Evolutionary conservation across 2,888 invertebrate species (phyloP), one percentile per base, ranked within the genome.

Genomic region (Oscheius onirici): DNA sequence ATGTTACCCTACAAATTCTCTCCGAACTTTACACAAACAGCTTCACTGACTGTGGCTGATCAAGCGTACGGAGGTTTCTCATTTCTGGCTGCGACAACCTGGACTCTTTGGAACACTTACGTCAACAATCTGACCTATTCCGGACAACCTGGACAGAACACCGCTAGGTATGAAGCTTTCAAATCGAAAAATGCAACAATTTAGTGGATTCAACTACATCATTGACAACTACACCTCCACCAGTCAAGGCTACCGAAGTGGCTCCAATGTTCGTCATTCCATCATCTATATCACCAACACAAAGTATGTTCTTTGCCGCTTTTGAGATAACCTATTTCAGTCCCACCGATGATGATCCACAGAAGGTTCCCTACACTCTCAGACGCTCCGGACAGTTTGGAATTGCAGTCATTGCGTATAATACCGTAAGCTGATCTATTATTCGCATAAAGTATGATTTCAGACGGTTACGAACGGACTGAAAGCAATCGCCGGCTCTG

Each of bases 211-310:
- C 57, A 66, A 78, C 68, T 72, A 71, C n/a, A 76, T 71, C 8
- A 61, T 74, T 11, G 72, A 74, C 44, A 72, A 60, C 51, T 78
- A 70, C 44, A 69, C 69, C n/a, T 58, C 57, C 2, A 69, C 72
- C 34, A 63, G 71, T 41, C 74, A 75, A 63, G 80, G 80, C 52
- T 80, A 80, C 70, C 71, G 80, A 44, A 44, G 66, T 22, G 72
- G 60, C 20, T 10, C 69, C 3, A 15, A 10, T 2, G 78, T 80
- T 5, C 55, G 74, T 24, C 82, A 83, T 74, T 69, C 78, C n/a
- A 58, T 84, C 41, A 75, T 84, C 60, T 84, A 84, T 46, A 68
- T 84, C 13, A 82, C 84, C 0, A 65, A 75, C 46, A 74, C 78
- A 13, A 76, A 80, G 82, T 80, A 51, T 58, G 51, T 15, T 20